Percentiles rank a stretch among this genome's conserved stretches.
Conservation (phyloP, 1,140 invertebrate species). For the Lucilia sericata region DNA sequence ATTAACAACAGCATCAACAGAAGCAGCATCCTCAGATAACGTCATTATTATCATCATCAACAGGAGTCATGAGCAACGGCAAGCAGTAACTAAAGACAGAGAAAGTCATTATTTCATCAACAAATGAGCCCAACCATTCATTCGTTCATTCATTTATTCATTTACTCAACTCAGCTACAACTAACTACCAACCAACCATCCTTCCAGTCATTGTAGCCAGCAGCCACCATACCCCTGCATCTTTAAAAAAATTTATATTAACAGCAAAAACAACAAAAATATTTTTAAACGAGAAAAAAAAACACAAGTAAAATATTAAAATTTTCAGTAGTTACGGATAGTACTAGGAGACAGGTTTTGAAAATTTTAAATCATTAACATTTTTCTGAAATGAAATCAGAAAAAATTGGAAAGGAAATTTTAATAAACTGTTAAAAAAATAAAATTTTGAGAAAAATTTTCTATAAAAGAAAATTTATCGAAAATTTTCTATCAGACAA, state of each 20-base stretch:
- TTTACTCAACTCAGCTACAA: not conserved
- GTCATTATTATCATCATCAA: slow-evolving; percentile 19
- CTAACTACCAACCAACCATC: slow-evolving; percentile 31
- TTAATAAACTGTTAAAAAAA: too few relatives aligned
- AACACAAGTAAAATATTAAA: slow-evolving; percentile 47
- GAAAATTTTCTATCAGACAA: too few relatives aligned
- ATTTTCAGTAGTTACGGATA: not conserved
- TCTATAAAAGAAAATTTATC: too few relatives aligned
- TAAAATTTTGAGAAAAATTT: too few relatives aligned
- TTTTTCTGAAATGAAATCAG: too few relatives aligned
- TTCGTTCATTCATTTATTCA: slow-evolving; percentile 6
- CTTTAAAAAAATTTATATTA: too few relatives aligned
- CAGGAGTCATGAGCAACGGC: slow-evolving; percentile 36
- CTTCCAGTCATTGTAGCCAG: not conserved
- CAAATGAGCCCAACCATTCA: slow-evolving; percentile 50
- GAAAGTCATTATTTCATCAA: slow-evolving; percentile 64
- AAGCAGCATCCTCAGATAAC: not conserved
- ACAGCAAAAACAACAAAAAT: slow-evolving; percentile 3
- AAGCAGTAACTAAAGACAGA: slow-evolving; percentile 37
- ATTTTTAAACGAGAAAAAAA: not conserved
- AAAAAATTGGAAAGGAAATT: too few relatives aligned
- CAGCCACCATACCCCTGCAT: slow-evolving; percentile 42
- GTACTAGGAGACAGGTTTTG: not conserved
- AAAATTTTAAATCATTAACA: too few relatives aligned
- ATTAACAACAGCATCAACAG: not conserved